Evolutionary conservation across 2,888 invertebrate genomes (phyloP), one percentile per base, ranked within the genome.

Genomic region (Lamellibrachia columna): DNA sequence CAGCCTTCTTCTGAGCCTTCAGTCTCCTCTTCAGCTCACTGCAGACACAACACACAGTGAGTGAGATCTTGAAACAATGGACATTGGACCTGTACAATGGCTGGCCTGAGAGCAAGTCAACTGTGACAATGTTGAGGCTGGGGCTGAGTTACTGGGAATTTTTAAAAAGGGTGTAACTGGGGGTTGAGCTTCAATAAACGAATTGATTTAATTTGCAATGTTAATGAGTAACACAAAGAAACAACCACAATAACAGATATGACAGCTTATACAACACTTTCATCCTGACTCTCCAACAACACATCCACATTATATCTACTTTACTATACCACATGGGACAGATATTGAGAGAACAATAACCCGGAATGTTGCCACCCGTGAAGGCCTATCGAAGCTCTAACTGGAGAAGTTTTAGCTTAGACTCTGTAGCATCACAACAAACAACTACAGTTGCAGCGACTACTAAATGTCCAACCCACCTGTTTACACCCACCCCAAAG

Each of bases 1-100:
- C 98, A 15, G 98, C 98, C 96, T 99, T 99, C 96, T 99, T 98
- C 96, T 99, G 98, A 9, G 98, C 98, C 97, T 99, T 99, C 93
- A 98, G 96, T 15, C 98, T 97, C 93, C 99, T 97, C 97, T 99
- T 99, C 94, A 98, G 97, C 97, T 99, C 99, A 97, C 99, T 99
- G 95, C 93, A 95, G 52, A 60, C n/a, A 52, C 52, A 91, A 92
- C 92, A 75, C 2, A n/a, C 22, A 75, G n/a, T n/a, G n/a, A 4
- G 75, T 75, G 75, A 75, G 75, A 75, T 75, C 90, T 90, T 40
- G 40, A 40, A 40, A 40, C 40, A 40, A 40, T 40, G 40, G 40
- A 40, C 40, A 40, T 40, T 40, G 40, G 40, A 40, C 0, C 40
- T 75, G 22, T n/a, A 75, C 6, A 22, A 75, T 22, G 75, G 22